Conservation (phyloP, 2,113 vertebrate species). For the Elanus axillaris region DNA sequence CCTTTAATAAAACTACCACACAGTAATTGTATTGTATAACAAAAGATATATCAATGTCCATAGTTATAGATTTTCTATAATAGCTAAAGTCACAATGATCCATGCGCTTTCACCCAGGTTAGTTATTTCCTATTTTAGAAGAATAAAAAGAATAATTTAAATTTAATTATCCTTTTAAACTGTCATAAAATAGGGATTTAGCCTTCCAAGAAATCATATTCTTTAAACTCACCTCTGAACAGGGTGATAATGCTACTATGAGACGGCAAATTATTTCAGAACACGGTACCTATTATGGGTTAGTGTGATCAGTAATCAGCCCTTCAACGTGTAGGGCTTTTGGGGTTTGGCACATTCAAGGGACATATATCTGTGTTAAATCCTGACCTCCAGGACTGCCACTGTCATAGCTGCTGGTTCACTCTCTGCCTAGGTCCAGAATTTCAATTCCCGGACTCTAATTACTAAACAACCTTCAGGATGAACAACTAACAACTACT, state of each 20-base stretch:
- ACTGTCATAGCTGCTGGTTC: neutral
- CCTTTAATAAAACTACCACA: constrained; percentile 24
- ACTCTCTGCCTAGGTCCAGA: neutral
- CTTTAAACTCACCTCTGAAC: neutral
- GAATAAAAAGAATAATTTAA: constrained; percentile 30
- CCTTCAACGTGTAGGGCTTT: neutral
- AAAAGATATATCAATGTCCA: constrained; percentile 25
- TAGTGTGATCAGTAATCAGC: neutral
- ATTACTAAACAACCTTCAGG: neutral
- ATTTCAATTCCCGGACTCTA: neutral
- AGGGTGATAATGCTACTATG: neutral
- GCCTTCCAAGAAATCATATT: constrained; percentile 2
- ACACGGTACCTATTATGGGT: neutral
- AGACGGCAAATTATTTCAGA: neutral
- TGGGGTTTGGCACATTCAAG: neutral
- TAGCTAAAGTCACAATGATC: constrained; percentile 14
- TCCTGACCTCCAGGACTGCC: neutral
- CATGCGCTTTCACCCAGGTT: neutral
- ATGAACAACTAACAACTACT: neutral
- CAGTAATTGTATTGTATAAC: constrained; percentile 27
- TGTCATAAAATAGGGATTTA: constrained; percentile 17
- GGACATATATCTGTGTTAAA: neutral
- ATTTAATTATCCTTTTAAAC: constrained; percentile 47
- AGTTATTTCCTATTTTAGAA: constrained; percentile 29
- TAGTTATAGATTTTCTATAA: constrained; percentile 38